Conservation (phyloP, 2,113 vertebrate species). For the Abramis brama region DNA sequence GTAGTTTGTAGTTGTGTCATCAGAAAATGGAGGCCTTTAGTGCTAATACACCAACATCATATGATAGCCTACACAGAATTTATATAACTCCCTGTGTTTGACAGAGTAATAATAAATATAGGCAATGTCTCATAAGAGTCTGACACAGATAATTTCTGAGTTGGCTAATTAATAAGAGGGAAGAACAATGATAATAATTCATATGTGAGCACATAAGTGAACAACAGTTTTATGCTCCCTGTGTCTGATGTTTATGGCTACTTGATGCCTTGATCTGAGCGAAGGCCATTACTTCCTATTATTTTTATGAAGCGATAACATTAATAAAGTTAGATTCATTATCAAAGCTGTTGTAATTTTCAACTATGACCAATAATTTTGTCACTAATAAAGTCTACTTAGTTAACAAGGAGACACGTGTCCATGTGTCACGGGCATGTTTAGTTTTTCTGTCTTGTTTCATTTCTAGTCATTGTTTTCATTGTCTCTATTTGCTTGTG, state of each 20-base stretch:
- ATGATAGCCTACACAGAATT: not conserved
- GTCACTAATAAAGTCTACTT: not conserved
- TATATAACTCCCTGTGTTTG: not conserved
- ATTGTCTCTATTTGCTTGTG: no score
- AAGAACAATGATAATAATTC: not conserved
- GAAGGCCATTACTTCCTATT: not conserved
- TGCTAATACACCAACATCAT: not conserved
- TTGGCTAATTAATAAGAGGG: not conserved
- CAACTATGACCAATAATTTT: not conserved
- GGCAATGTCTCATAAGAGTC: not conserved
- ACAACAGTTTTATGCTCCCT: not conserved
- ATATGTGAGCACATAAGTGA: not conserved
- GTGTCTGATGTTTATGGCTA: conserved; percentile 3
- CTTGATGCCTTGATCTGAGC: conserved; percentile 3
- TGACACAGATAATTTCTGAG: not conserved
- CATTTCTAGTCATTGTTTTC: no score
- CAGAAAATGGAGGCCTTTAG: not conserved
- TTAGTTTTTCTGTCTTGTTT: no score
- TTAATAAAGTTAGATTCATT: not conserved
- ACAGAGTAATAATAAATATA: not conserved
- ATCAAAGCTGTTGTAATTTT: not conserved
- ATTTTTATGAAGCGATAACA: not conserved
- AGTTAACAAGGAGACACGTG: not conserved
- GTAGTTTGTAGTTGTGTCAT: not conserved
- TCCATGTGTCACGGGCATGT: not conserved